These are phyloP conservation scores for Brenthis daphne DNA, from an alignment of 2,888 invertebrate species.

Conservation along the genomic window DNA sequence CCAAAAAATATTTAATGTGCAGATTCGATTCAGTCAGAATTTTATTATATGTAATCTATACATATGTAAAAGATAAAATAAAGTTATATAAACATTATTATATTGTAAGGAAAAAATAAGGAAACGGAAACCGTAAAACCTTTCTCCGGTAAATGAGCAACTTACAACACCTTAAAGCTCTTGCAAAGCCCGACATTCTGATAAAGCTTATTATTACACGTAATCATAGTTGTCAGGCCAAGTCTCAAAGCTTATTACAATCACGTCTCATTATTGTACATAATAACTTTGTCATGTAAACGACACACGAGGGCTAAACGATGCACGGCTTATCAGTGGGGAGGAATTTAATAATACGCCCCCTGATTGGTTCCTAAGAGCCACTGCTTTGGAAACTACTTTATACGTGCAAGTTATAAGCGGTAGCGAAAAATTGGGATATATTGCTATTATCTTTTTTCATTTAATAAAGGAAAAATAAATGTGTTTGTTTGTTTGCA, in stretches of 20 bases:
- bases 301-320: slow-evolving; percentile 22
- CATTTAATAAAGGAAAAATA: too few relatives aligned
- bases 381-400: slow-evolving; percentile 28
- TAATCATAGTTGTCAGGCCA: neutral
- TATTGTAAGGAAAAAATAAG: neutral
- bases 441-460: neutral
- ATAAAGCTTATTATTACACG: too few relatives aligned
- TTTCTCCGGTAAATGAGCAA: too few relatives aligned
- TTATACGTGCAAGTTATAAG: neutral
- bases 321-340: slow-evolving; percentile 22
- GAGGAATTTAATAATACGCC: slow-evolving; percentile 39
- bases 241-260: neutral
- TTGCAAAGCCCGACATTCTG: too few relatives aligned
- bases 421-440: neutral
- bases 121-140: too few relatives aligned
- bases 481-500: too few relatives aligned
- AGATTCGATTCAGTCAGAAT: too few relatives aligned
- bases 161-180: too few relatives aligned
- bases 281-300: slow-evolving; percentile 19
- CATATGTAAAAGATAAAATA: neutral
- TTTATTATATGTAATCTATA: neutral
- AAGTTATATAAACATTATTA: too few relatives aligned
- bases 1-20: neutral
- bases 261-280: slow-evolving; percentile 4
- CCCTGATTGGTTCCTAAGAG: slow-evolving; percentile 38